Percentiles rank a stretch among this genome's conserved stretches.
phyloP scores from a whole-genome alignment of 1,140 invertebrate species.

The Antheraea pernyi region DNA sequence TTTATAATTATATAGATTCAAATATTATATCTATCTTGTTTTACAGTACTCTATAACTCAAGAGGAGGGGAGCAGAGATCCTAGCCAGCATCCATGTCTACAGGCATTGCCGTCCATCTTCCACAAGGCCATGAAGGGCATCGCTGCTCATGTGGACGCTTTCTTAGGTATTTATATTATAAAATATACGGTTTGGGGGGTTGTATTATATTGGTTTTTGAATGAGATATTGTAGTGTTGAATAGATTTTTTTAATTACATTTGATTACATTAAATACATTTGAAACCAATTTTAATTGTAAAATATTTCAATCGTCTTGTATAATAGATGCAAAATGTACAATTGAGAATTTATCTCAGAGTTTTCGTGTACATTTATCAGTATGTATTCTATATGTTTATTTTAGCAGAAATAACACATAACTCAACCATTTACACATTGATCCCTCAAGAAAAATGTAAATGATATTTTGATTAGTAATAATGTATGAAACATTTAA shows the following conservation, averaged over 20 bases:
- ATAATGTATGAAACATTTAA: too few relatives aligned
- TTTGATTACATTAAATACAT: too few relatives aligned
- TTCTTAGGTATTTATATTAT: conserved; percentile 88
- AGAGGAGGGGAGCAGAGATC: conserved; percentile 88
- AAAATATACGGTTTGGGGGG: background rate
- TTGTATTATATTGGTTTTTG: background rate
- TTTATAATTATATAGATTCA: too few relatives aligned
- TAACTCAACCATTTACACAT: too few relatives aligned
- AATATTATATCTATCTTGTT: background rate
- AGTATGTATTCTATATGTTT: too few relatives aligned
- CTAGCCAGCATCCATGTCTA: conserved; percentile 95
- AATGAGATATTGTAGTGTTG: background rate
- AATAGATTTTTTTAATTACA: too few relatives aligned
- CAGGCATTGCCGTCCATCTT: conserved; percentile 93
- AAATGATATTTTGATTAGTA: too few relatives aligned
- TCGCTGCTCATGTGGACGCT: conserved; percentile 95
- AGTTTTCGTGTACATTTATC: too few relatives aligned
- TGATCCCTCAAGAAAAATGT: too few relatives aligned
- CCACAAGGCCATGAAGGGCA: conserved; percentile 94
- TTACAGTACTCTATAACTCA: conserved; percentile 84
- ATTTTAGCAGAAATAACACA: too few relatives aligned
- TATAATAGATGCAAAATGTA: too few relatives aligned
- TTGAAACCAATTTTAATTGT: background rate
- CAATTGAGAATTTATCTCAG: too few relatives aligned
- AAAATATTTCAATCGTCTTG: background rate